Evolutionary conservation across 1,140 invertebrate genomes (phyloP), one percentile per base, ranked within the genome.

Genomic region (Zaprionus inermis): DNA sequence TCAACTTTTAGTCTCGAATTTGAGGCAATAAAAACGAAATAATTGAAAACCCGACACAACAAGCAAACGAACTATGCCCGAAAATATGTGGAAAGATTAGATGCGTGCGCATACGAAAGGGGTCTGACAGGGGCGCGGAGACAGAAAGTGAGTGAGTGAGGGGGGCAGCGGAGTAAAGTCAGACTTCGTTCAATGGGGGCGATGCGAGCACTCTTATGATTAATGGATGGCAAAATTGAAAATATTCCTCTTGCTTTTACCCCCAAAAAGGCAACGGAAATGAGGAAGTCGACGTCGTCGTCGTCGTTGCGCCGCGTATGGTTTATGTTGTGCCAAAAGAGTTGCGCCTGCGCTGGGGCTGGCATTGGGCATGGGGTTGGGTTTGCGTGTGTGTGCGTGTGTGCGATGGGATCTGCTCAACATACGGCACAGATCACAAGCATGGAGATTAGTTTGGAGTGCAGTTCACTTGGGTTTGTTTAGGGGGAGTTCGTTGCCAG

Each of bases 181-280:
- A 60, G 63, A 56, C 63, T 67, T 46, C 64, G 66, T 24, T 80
- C 77, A 49, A 74, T 85, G 79, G 78, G 73, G 77, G 49, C 57
- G 18, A 20, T 22, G 64, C 63, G 30, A 60, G 76, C 52, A 56
- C 52, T 30, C 76, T 88, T 89, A 88, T 88, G 83, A 88, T 88
- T 88, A 88, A 88, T 88, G 63, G 72, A 80, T 86, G 83, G 83
- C 83, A 88, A 86, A 86, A 86, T 88, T 88, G 77, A 88, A 81
- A 85, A 79, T 83, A 80, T 49, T 49, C 44, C n/a, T 88, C 44
- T 22, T 88, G 74, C 88, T 74, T 88, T 65, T 75, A 59, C 6
- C 52, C 64, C 64, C 28, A 56, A 51, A 54, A 36, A 60, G 49
- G 12, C 57, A 88, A 70, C 79, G 83, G 84, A 88, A 88, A 74